A percentile compares a stretch with the other conserved stretches of the same genome.
These are phyloP conservation scores for Neotoma lepida DNA, from an alignment of 2,113 vertebrate species.

Conservation along the genomic window DNA sequence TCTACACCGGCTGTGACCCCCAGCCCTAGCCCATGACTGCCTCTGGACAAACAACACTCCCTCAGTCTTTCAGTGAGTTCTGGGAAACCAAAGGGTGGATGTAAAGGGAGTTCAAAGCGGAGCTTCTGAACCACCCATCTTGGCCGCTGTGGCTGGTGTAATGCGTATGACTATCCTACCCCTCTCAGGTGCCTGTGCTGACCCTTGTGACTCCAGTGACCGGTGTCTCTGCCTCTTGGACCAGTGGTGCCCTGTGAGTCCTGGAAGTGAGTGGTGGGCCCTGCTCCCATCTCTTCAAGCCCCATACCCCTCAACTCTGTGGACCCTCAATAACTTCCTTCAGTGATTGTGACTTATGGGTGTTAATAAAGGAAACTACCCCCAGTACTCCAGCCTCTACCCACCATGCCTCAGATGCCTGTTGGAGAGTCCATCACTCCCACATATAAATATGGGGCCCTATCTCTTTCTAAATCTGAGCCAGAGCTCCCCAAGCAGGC, in stretches of 20 bases:
- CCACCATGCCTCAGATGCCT: not conserved
- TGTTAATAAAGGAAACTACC: conserved; percentile 74
- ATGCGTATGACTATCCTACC: not conserved
- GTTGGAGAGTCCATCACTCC: not conserved
- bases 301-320: conserved; percentile 24
- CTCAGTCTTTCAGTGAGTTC: conserved; percentile 71
- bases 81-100: not conserved
- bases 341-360: conserved; percentile 58
- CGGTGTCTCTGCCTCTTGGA: conserved; percentile 71
- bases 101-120: not conserved
- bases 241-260: conserved; percentile 58
- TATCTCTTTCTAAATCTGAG: conserved; percentile 11
- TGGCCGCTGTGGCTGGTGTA: too few relatives aligned
- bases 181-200: conserved; percentile 74
- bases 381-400: conserved; percentile 38
- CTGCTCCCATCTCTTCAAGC: conserved; percentile 56
- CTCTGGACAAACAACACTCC: not conserved
- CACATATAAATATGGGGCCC: not conserved
- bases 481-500: conserved; percentile 1
- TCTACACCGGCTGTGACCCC: conserved; percentile 68
- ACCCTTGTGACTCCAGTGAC: conserved; percentile 75
- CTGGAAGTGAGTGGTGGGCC: conserved; percentile 59
- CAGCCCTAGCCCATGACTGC: conserved; percentile 71
- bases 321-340: conserved; percentile 62
- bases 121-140: not conserved